These are phyloP conservation scores for Coilia nasus DNA, from an alignment of 2,797 vertebrate species.

Conservation along the genomic window DNA sequence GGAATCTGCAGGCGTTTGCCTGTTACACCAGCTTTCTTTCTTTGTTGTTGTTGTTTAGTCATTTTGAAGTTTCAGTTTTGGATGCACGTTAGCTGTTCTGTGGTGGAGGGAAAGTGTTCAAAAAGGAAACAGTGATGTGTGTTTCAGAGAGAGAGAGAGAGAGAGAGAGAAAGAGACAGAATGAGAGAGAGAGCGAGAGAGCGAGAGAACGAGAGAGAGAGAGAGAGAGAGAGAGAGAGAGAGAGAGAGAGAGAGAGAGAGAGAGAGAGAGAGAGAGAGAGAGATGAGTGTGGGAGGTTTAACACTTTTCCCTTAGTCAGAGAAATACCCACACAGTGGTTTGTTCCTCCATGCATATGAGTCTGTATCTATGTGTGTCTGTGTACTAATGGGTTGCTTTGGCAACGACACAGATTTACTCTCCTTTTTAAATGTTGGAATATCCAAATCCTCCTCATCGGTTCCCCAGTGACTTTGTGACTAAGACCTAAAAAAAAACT, in stretches of 20 bases:
- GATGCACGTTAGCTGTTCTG: constrained; percentile 19
- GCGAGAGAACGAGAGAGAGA: not conserved
- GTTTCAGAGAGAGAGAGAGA: constrained; percentile 18
- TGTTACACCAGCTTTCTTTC: not conserved
- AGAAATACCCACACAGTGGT: constrained; percentile 40
- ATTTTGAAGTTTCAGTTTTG: constrained; percentile 37
- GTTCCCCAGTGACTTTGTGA: not conserved
- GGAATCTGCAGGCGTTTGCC: constrained; percentile 10
- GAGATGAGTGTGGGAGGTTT: constrained; percentile 27
- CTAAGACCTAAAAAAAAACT: not conserved
- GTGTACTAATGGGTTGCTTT: not conserved
- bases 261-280: constrained; percentile 14
- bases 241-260: constrained; percentile 17
- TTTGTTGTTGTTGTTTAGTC: constrained; percentile 15
- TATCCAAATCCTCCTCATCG: constrained; percentile 2
- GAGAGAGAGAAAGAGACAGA: constrained; percentile 1
- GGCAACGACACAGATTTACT: constrained; percentile 3
- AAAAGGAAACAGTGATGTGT: constrained; percentile 5
- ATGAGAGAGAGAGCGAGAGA: not conserved
- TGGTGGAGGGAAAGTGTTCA: constrained; percentile 38
- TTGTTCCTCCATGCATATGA: not conserved
- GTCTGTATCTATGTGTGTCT: not conserved
- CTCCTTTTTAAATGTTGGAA: not conserved
- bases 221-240: not conserved
- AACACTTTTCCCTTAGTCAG: constrained; percentile 35